Evolutionary conservation across 1,140 invertebrate genomes (phyloP).

Genomic region (Notospermus geniculatus): DNA sequence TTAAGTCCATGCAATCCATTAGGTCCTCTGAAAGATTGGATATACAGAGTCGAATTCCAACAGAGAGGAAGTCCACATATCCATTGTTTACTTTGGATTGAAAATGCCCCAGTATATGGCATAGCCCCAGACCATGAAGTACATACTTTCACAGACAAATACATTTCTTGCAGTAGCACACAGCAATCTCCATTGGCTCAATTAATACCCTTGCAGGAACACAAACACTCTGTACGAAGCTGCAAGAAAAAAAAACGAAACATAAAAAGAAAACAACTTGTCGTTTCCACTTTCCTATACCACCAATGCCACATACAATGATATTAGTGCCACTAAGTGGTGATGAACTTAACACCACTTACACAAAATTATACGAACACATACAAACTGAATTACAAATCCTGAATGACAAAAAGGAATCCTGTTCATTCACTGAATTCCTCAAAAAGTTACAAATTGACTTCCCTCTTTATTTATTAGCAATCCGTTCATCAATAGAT

Average conservation of each 20-base stretch:
- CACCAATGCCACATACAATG: conserved; percentile 21
- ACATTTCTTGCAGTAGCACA: conserved; percentile 15
- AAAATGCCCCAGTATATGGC: conserved; percentile 39
- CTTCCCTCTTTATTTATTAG: conserved; percentile 20
- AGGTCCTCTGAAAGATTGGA: conserved; percentile 29
- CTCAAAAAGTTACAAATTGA: conserved; percentile 14
- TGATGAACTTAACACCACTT: conserved; percentile 15
- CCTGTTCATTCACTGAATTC: conserved; percentile 11
- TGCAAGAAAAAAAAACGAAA: too few relatives aligned
- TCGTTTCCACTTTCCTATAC: conserved; percentile 28
- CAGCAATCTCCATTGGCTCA: not conserved
- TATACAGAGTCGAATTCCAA: conserved; percentile 54
- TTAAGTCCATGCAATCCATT: conserved; percentile 16
- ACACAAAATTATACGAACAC: conserved; percentile 6
- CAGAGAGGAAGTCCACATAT: conserved; percentile 55
- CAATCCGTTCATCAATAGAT: conserved; percentile 24
- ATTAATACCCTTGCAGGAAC: conserved; percentile 17
- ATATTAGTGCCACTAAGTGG: too few relatives aligned
- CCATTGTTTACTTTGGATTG: conserved; percentile 54
- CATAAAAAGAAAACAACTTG: conserved; percentile 20
- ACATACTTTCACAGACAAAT: conserved; percentile 23
- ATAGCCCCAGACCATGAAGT: conserved; percentile 10
- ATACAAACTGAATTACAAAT: not conserved
- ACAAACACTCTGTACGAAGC: conserved; percentile 27
- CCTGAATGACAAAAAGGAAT: not conserved